Evolutionary conservation across 2,888 invertebrate genomes (phyloP), one percentile per base, ranked within the genome.

Genomic region (Drosophila subquinaria): DNA sequence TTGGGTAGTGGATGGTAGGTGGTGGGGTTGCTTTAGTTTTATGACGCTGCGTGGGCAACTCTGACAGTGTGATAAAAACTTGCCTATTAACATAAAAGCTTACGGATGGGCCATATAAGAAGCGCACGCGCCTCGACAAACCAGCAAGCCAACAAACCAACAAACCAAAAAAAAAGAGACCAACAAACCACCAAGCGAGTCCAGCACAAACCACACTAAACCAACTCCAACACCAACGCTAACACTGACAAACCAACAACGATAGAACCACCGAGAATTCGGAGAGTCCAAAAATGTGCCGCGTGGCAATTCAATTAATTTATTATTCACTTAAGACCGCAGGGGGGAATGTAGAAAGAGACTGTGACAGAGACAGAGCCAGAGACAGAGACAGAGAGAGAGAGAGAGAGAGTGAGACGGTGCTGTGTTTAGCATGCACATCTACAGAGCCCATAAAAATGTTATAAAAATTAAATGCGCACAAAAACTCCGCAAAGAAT

Each of bases 301-400:
- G 88, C 83, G 55, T 83, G 87, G 75, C 89, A 56, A 86, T 86
- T 89, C 89, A 86, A 86, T 86, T 86, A 86, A 86, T 86, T 86
- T 86, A 86, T 89, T 89, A 86, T 86, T 86, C 86, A 86, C 86
- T 86, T 86, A 89, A 88, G 81, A 88, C 63, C 73, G 23, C 23
- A 20, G 20, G 20, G 20, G 20, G 20, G 20, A 20, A 20, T 20
- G 52, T 1, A n/a, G 1, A 33, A 8, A 17, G 9, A 42, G 45
- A 2, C 9, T n/a, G 55, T n/a, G 9, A 45, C 30, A 11, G 40
- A 47, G 36, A n/a, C 13, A 13, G 20, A 10, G 4, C n/a, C n/a
- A 50, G 6, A 13, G 43, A 6, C n/a, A 15, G n/a, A 20, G 15
- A 13, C 8, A 20, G 2, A 42, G 1, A 27, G 1, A 23, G 48